phyloP scores from a whole-genome alignment of 2,113 vertebrate genomes.

The Saccopteryx bilineata region DNA sequence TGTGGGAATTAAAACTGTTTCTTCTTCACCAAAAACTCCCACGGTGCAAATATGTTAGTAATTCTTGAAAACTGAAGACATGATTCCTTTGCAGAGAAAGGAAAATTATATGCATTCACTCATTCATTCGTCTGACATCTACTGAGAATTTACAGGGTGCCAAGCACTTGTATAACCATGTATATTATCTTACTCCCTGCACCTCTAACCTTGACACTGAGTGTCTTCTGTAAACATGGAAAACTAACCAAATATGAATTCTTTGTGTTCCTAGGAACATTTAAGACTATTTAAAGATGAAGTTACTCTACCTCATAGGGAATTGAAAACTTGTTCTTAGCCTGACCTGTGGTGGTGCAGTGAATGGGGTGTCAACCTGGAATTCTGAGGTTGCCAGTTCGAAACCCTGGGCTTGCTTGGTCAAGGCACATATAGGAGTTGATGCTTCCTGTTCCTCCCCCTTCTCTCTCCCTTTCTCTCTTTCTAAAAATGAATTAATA shows the following conservation, averaged over 20 bases:
- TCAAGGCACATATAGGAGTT: too few species aligned
- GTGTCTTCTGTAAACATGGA: not conserved
- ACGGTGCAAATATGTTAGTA: not conserved
- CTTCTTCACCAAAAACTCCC: conserved; percentile 51
- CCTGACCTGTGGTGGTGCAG: too few species aligned
- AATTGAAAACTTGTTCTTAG: conserved; percentile 19
- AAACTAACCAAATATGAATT: conserved; percentile 26
- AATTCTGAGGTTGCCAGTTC: too few species aligned
- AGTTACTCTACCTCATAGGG: not conserved
- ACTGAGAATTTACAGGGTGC: not conserved
- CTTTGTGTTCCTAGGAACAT: conserved; percentile 11
- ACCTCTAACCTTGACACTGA: not conserved
- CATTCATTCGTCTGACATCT: not conserved
- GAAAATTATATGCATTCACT: not conserved
- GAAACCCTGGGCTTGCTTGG: too few species aligned
- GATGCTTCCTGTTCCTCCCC: too few species aligned
- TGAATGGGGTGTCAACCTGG: too few species aligned
- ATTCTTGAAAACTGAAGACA: conserved; percentile 31
- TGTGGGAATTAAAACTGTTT: conserved; percentile 20
- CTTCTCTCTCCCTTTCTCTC: too few species aligned
- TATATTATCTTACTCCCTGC: not conserved
- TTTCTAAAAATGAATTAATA: too few species aligned
- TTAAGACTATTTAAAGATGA: conserved; percentile 35
- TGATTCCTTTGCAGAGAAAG: conserved; percentile 40
- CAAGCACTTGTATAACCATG: not conserved